Conservation (phyloP, 2,888 invertebrate genomes). For the Cryptosula pallasiana region DNA sequence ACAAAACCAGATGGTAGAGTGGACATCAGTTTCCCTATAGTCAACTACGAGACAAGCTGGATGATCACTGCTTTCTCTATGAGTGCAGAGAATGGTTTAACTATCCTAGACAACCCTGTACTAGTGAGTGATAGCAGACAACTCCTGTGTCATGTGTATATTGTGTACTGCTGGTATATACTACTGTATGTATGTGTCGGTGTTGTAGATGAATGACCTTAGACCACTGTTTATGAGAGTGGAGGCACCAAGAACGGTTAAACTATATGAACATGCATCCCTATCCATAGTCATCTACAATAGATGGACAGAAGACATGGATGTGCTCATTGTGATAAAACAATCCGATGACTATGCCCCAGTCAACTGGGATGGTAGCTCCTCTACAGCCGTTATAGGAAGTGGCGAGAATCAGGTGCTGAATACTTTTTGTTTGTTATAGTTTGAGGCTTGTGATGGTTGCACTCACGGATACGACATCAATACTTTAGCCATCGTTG, state of each 20-base stretch:
- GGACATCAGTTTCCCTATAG: constrained; percentile 47
- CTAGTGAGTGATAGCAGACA: constrained; percentile 63
- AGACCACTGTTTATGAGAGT: constrained; percentile 91
- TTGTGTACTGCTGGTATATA: too few species aligned
- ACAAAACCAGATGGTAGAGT: constrained; percentile 46
- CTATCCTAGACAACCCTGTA: constrained; percentile 74
- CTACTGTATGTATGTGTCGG: too few species aligned
- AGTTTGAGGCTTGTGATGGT: too few species aligned
- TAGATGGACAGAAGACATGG: constrained; percentile 66
- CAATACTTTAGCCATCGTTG: too few species aligned
- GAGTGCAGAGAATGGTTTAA: constrained; percentile 78
- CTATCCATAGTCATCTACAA: constrained; percentile 88
- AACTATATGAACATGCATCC: constrained; percentile 89
- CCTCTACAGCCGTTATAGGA: neutral
- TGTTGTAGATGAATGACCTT: constrained; percentile 78
- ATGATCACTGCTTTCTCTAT: constrained; percentile 87
- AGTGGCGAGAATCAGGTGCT: neutral
- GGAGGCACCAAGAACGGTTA: constrained; percentile 77
- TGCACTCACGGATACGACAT: too few species aligned
- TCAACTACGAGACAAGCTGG: constrained; percentile 61
- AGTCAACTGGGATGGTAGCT: constrained; percentile 43
- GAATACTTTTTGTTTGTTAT: too few species aligned
- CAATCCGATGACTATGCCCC: constrained; percentile 72
- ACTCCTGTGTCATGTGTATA: too few species aligned
- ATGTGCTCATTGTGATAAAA: constrained; percentile 71